Evolutionary conservation across 2,113 vertebrate genomes (phyloP).

Genomic region (Hemibagrus wyckioides): DNA sequence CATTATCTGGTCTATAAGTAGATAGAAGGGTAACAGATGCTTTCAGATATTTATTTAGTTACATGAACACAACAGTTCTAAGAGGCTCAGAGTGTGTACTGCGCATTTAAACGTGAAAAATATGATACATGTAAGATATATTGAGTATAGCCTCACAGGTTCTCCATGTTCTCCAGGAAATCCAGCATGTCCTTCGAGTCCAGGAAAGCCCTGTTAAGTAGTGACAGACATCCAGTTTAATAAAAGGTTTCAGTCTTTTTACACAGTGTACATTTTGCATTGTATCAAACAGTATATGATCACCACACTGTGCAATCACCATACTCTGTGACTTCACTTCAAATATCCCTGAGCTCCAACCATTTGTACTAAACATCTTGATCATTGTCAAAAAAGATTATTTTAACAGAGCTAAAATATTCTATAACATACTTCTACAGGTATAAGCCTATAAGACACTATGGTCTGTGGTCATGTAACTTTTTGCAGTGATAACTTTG

Average conservation of each 20-base stretch:
- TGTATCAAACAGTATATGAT: slow-evolving; percentile 55
- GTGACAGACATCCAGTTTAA: slow-evolving; percentile 23
- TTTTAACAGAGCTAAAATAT: neutral
- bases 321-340: neutral
- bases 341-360: neutral
- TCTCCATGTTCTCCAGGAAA: slow-evolving; percentile 84
- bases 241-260: neutral
- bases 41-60: too few relatives aligned
- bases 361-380: neutral
- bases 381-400: neutral
- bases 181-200: slow-evolving; percentile 74
- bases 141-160: slow-evolving; percentile 68
- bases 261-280: neutral
- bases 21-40: too few relatives aligned
- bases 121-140: slow-evolving; percentile 54
- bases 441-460: too few relatives aligned
- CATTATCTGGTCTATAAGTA: too few relatives aligned
- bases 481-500: neutral
- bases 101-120: neutral
- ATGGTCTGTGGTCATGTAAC: neutral
- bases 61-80: neutral
- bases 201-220: slow-evolving; percentile 72
- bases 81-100: neutral
- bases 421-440: too few relatives aligned
- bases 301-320: too few relatives aligned